Base-by-base conservation (phyloP, 2,888 invertebrate genomes). In the Lacanobia oleracea region DNA sequence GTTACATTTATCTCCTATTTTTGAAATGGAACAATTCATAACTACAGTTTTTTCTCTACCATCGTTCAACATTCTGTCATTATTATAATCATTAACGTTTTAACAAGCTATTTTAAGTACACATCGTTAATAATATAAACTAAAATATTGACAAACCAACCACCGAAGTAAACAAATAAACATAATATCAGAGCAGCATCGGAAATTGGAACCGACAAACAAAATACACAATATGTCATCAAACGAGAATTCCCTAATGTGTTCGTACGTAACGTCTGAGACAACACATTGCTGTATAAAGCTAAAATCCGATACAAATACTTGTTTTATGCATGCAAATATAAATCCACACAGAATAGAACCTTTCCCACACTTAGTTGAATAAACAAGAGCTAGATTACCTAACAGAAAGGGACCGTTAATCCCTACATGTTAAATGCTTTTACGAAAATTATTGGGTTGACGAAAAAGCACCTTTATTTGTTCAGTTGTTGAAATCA, bases 291-390 rank as follows among this genome's bases (percentile, higher is more conserved):
- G 50, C 50, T 23, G 37, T 63, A 67, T 53, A 70, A 68, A 75
- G 69, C 80, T 53, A 76, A 75, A 78, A 73, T 72, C 71, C 61
- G 63, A 72, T 79, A 75, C 51, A 69, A 79, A 86, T 85, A 60
- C 82, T 83, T 82, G 83, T 73, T 74, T 70, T 75, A 79, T 75
- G 68, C 59, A 75, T 65, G 70, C 66, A 81, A 77, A 83, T 75
- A 75, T 81, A 77, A 73, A 77, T 77, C 68, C 14, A 12, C 21
- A 56, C 33, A 21, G 45, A 65, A 70, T 48, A 37, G 59, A 40
- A 67, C 69, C 68, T 69, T 68, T 59, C 48, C 37, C 33, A 64
- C 45, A 71, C 56, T 50, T 72, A 71, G 43, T 60, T 70, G n/a
- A 61, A 75, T 57, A 67, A 67, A 80, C 53, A 70, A 51, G 56